These are phyloP conservation scores for Planococcus citri DNA, from an alignment of 1,140 invertebrate species.

Conservation along the genomic window DNA sequence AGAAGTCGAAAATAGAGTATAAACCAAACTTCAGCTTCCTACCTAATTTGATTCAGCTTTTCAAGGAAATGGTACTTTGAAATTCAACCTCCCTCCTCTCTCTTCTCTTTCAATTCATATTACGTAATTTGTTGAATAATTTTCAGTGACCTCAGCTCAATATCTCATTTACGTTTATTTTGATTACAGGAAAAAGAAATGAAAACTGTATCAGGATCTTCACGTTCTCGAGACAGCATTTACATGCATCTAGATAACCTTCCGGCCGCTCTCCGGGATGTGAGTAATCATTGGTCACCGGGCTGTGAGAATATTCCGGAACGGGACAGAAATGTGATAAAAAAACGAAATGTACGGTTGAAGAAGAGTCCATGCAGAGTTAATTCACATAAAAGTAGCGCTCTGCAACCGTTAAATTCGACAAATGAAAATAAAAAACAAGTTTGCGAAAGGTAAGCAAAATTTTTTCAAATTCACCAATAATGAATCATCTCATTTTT, in stretches of 20 bases:
- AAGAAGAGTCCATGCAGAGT: constrained; percentile 23
- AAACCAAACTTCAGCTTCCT: too few relatives aligned
- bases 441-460: constrained; percentile 7
- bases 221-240: constrained; percentile 27
- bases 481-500: too few relatives aligned
- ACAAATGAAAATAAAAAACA: neutral
- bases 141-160: too few relatives aligned
- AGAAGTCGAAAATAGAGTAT: too few relatives aligned
- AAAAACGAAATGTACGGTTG: neutral
- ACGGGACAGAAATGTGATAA: neutral
- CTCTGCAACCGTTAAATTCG: neutral
- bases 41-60: too few relatives aligned
- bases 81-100: too few relatives aligned
- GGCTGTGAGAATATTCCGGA: constrained; percentile 15
- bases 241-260: constrained; percentile 30
- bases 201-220: constrained; percentile 21
- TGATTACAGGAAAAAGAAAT: neutral
- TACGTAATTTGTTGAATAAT: too few relatives aligned
- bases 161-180: too few relatives aligned
- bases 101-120: too few relatives aligned
- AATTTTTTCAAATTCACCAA: too few relatives aligned
- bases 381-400: constrained; percentile 14
- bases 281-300: constrained; percentile 28
- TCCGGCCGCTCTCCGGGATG: constrained; percentile 29
- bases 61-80: too few relatives aligned